Evolutionary conservation across 2,888 invertebrate genomes (phyloP), one percentile per base, ranked within the genome.

Genomic region (Penaeus monodon): DNA sequence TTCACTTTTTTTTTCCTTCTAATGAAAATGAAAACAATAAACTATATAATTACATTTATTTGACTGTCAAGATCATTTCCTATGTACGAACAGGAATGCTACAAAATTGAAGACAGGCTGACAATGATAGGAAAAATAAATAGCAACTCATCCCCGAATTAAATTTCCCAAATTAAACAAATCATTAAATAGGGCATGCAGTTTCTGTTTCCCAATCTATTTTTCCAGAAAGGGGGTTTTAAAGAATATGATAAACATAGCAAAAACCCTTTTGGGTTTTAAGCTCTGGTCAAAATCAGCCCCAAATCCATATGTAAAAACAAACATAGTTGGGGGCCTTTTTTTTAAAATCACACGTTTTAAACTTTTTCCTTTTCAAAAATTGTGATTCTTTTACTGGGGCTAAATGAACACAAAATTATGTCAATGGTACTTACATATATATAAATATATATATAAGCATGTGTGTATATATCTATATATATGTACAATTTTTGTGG

Each of bases 121-220:
- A 44, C 84, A 65, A 44, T 44, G 65, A 68, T 84, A 84, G 64
- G 84, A 84, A 84, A 57, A 84, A 84, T 84, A 78, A 84, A 84
- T 78, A 78, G 78, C 78, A 49, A 78, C 57, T 57, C 70, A 63
- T 79, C 33, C 78, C 38, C 66, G 78, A 68, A 78, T 70, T 49
- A n/a, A 78, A 24, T 57, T 78, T 66, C 78, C 57, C n/a, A n/a
- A n/a, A 49, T 78, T 70, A 24, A 17, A 74, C 22, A 38, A 38
- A 79, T 76, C 63, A 83, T 64, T 29, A 20, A 49, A 64, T 82
- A 82, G 44, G 44, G 27, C 76, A 76, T 76, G 76, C 65, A 83
- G 24, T 57, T 83, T 65, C 33, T 76, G 76, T n/a, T 76, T 76
- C 65, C n/a, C n/a, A n/a, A 44, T 65, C 33, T 29, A 38, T 83